phyloP scores from a whole-genome alignment of 2,113 vertebrate genomes.

The Shinisaurus crocodilurus region DNA sequence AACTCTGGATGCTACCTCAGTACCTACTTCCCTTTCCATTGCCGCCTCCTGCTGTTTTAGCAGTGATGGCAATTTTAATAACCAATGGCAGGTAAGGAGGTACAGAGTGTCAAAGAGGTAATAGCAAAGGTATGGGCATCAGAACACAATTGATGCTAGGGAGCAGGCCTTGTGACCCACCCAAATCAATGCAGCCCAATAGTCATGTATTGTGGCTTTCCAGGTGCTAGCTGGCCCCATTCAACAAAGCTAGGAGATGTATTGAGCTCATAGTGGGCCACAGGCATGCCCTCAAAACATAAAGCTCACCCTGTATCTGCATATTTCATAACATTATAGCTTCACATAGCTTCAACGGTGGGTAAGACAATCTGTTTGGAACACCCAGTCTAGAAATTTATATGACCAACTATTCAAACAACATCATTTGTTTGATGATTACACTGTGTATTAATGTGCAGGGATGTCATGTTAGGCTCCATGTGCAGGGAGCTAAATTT shows the following conservation, averaged over 20 bases:
- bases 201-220: not conserved
- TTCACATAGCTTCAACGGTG: not conserved
- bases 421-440: not conserved
- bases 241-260: not conserved
- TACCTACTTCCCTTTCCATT: not conserved
- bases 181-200: not conserved
- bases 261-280: too few relatives aligned
- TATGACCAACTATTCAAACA: not conserved
- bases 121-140: not conserved
- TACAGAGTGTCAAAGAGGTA: not conserved
- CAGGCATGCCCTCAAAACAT: not conserved
- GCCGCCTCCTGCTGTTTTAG: not conserved
- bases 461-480: not conserved
- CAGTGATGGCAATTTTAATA: not conserved
- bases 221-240: not conserved
- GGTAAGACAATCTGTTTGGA: not conserved
- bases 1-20: not conserved
- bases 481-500: not conserved
- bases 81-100: not conserved
- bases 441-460: not conserved
- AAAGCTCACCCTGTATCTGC: not conserved
- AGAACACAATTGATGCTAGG: not conserved
- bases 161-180: not conserved
- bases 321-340: not conserved
- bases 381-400: not conserved